phyloP scores from a whole-genome alignment of 2,113 vertebrate species.

The Cricetomys ansorgei region DNA sequence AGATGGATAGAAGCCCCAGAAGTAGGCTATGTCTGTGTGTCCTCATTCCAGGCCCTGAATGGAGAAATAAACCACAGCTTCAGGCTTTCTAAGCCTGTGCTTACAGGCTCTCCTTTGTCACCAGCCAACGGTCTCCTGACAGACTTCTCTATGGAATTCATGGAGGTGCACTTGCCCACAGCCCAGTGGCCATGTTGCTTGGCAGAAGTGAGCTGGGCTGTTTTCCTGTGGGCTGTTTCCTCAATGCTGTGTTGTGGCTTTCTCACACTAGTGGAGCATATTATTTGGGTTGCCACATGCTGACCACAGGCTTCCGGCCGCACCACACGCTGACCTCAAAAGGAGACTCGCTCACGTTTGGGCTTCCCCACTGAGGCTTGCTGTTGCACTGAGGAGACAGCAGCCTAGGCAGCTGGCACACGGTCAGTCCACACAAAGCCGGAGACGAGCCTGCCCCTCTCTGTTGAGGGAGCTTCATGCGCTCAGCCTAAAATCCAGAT shows the following conservation, averaged over 20 bases:
- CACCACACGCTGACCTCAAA: slow-evolving; percentile 63
- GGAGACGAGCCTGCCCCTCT: slow-evolving; percentile 23
- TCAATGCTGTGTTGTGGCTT: slow-evolving; percentile 60
- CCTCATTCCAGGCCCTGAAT: neutral
- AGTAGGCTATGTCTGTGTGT: neutral
- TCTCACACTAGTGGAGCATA: slow-evolving; percentile 41
- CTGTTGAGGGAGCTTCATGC: accelerated
- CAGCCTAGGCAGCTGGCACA: neutral
- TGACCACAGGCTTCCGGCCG: slow-evolving; percentile 68
- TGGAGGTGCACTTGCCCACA: neutral
- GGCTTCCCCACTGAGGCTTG: neutral
- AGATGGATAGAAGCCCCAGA: neutral
- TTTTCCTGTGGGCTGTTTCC: neutral
- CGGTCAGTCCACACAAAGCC: neutral
- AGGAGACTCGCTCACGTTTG: slow-evolving; percentile 1
- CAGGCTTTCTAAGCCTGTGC: neutral
- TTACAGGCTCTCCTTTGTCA: neutral
- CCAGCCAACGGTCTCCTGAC: neutral
- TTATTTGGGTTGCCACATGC: slow-evolving; percentile 67
- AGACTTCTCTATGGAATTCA: neutral
- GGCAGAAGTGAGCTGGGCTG: neutral
- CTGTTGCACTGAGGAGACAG: neutral
- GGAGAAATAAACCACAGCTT: slow-evolving; percentile 2
- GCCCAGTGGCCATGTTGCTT: neutral
- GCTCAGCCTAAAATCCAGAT: neutral